Conservation (phyloP, 2,888 invertebrate genomes). For the Tachystola acroxantha region DNA sequence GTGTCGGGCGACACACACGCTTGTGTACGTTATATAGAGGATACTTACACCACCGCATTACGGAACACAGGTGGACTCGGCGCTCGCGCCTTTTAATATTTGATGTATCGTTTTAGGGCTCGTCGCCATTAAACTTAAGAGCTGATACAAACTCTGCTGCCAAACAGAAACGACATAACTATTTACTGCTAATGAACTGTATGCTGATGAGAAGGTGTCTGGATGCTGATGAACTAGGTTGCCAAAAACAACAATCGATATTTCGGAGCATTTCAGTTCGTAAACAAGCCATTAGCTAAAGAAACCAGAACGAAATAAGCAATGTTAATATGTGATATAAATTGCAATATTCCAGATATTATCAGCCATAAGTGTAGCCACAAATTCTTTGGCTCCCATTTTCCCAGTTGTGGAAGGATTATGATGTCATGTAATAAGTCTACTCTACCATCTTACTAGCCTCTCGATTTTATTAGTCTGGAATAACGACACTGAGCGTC, state of each 20-base stretch:
- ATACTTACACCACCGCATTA: conserved; percentile 18
- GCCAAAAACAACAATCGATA: no score
- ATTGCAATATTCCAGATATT: no score
- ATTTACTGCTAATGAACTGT: no score
- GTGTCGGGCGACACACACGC: conserved; percentile 1
- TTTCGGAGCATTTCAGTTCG: no score
- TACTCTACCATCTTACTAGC: not conserved
- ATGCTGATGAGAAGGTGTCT: no score
- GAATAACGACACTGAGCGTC: not conserved
- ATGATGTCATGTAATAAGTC: no score
- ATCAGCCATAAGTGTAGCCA: not conserved
- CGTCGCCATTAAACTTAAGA: conserved; percentile 34
- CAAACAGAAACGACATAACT: not conserved
- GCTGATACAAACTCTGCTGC: not conserved
- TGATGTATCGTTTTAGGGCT: conserved; percentile 56
- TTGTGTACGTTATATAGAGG: not conserved
- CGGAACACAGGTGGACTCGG: conserved; percentile 57
- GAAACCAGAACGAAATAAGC: no score
- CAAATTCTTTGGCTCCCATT: not conserved
- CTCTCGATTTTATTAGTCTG: not conserved
- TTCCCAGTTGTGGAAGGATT: not conserved
- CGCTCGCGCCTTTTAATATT: conserved; percentile 57
- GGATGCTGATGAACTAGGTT: no score
- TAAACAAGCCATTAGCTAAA: no score
- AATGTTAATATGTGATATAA: no score